Evolutionary conservation across 1,140 invertebrate species (phyloP).

Genomic region (Triops cancriformis): DNA sequence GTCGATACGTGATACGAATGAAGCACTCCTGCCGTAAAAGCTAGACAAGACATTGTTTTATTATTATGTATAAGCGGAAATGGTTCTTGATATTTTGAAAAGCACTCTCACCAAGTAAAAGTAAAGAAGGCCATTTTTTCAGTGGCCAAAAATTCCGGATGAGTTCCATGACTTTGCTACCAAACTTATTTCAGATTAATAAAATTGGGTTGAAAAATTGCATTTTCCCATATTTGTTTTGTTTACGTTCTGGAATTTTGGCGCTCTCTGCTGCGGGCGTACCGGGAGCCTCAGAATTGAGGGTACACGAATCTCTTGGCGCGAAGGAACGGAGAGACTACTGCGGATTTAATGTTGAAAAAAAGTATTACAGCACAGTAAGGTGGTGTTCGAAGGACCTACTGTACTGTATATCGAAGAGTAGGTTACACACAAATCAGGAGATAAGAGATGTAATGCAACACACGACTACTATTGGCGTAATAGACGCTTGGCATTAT

Average conservation of each 20-base stretch:
- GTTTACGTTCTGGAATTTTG: background rate
- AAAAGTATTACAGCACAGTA: no score
- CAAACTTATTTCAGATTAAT: background rate
- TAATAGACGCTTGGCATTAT: no score
- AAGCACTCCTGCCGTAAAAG: constrained; percentile 37
- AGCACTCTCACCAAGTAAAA: background rate
- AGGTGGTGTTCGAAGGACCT: no score
- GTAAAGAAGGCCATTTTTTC: background rate
- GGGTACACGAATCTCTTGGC: no score
- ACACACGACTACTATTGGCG: no score
- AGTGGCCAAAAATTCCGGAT: background rate
- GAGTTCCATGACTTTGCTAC: background rate
- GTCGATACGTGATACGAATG: constrained; percentile 58
- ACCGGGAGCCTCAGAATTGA: background rate
- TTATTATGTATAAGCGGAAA: background rate
- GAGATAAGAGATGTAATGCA: no score
- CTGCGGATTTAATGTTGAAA: no score
- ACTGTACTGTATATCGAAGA: no score
- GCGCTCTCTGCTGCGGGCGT: background rate
- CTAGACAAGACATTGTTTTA: constrained; percentile 30
- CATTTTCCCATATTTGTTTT: background rate
- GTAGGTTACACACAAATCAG: no score
- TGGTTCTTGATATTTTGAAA: background rate
- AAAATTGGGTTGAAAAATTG: background rate
- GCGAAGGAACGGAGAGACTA: no score